These are phyloP conservation scores for Sander lucioperca DNA, from an alignment of 2,113 vertebrate species.

Conservation along the genomic window DNA sequence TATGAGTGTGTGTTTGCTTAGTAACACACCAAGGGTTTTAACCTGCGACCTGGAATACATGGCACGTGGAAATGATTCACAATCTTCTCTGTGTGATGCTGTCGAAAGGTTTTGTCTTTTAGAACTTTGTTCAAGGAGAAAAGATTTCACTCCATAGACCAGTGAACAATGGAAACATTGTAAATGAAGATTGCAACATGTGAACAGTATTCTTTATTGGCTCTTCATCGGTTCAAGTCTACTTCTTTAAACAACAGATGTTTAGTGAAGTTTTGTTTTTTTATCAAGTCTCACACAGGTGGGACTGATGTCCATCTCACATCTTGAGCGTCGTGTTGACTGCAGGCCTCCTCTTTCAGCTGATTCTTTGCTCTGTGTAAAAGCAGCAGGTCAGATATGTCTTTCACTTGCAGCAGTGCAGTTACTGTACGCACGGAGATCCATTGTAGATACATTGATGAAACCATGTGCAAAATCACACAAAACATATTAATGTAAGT, in stretches of 20 bases:
- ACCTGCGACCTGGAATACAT: conserved; percentile 73
- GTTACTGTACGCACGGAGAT: no score
- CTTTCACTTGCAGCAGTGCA: no score
- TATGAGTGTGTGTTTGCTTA: conserved; percentile 43
- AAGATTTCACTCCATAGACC: conserved; percentile 39
- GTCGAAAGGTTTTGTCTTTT: conserved; percentile 76
- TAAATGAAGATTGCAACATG: not conserved
- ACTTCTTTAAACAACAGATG: not conserved
- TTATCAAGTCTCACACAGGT: no score
- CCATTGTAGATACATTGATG: not conserved
- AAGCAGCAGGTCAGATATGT: no score
- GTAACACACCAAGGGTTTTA: conserved; percentile 69
- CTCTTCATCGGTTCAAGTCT: not conserved
- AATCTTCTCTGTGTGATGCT: conserved; percentile 81
- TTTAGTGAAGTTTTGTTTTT: no score
- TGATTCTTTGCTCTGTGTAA: no score
- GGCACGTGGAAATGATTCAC: conserved; percentile 71
- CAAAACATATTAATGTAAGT: not conserved
- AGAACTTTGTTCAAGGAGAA: conserved; percentile 81
- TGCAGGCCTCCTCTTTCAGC: no score
- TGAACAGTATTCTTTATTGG: not conserved
- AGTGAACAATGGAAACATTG: not conserved
- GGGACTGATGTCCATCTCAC: no score
- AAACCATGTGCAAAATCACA: not conserved
- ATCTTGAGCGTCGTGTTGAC: no score